Base-by-base conservation (phyloP, 1,140 invertebrate genomes). In the Hestina assimilis region DNA sequence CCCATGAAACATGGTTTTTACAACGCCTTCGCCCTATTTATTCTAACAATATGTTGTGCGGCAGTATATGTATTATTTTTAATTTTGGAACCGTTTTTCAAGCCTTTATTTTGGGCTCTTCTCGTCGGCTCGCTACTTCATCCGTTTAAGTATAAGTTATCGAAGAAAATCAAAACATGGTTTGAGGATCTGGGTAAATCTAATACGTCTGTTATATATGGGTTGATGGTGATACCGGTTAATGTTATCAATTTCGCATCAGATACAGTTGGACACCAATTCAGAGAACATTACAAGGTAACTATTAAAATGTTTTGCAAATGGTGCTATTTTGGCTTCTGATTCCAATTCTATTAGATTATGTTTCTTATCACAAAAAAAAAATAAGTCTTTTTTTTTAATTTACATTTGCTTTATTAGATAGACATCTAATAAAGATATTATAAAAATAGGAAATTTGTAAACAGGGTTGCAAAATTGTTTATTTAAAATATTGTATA, bases 31-130 rank as follows among this genome's bases (percentile, higher is more conserved):
- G 95, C 95, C 7, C 78, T 95, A 29, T 90, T 94, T 58, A 89
- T 95, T 17, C 76, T 95, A 46, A 88, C 91, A 24, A 75, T 94
- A 31, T 91, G 92, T 62, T 92, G 91, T 69, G 91, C 91, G 1
- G 94, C 93, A 7, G 90, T 92, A 17, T 94, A 93, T 69, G 95
- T 95, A 3, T 90, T 98, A 9, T 97, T 96, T 75, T 75, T 92
- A 12, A 90, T 92, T 20, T 83, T 98, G 3, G 94, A 96, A 74
- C 96, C 97, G 0, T 99, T 99, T 86, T 91, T 98, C 11, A 94
- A 96, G 69, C 96, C 97, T 0, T 77, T 99, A 23, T 91, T 98
- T 54, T 99, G 97, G 97, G 97, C 97, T 3, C 87, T 98, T 38
- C 83, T 99, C 9, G 96, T 96, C 41, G 96, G 96, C 8, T 96